Evolutionary conservation across 2,797 vertebrate species (phyloP), one percentile per base, ranked within the genome.

Genomic region (Eurystomus glaucurus): DNA sequence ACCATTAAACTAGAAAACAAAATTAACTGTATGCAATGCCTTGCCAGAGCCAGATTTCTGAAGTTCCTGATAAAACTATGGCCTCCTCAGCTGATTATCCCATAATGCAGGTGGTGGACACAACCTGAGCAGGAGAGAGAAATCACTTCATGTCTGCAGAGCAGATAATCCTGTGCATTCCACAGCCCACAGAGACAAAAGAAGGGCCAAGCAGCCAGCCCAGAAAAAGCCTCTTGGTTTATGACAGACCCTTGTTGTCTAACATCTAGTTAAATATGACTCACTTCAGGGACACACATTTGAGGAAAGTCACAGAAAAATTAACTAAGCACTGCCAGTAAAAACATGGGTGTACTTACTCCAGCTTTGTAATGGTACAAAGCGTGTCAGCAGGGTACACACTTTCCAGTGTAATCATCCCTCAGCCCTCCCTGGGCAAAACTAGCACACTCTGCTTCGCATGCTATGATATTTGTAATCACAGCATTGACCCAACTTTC

Each of bases 311-410:
- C 81, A 90, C 75, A 93, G 65, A 93, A 95, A 93, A 90, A 75
- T 90, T 83, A 87, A 88, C 65, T 83, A 57, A 96, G 45, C 15
- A 9, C 13, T 90, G 96, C 96, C 97, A 95, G 88, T 88, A 96
- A 88, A 96, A 97, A 97, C 94, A 96, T n/a, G 87, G 85, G 88
- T 71, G 91, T 95, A 71, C 85, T 93, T 65, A 41, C n/a, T 65
- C 33, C 5, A 13, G 60, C 81, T 96, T 93, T 91, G 95, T 88
- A 94, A 94, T 43, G 88, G 77, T 18, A 90, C 85, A 93, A 86
- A 93, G 58, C 14, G 0, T 90, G 90, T 96, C 96, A 94, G 83
- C 8, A 0, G 90, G 87, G 79, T 76, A 26, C 31, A 2, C 21
- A 9, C 46, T 88, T 94, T 93, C 88, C 88, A 74, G 48, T 11